These are phyloP conservation scores for Eledone cirrhosa DNA, from an alignment of 2,888 invertebrate genomes.

Conservation along the genomic window DNA sequence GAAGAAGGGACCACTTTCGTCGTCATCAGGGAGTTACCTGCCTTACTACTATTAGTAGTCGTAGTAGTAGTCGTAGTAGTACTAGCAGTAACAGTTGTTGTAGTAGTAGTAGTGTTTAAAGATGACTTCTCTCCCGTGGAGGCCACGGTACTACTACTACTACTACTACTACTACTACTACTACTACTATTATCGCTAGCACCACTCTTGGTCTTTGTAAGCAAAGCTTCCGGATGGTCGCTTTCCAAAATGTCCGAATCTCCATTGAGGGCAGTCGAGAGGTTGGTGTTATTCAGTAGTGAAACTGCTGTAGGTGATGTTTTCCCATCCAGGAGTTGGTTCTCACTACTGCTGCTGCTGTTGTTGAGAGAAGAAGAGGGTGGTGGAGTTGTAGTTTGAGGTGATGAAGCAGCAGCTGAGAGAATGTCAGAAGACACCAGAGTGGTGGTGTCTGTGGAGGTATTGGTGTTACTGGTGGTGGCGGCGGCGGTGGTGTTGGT, in stretches of 20 bases:
- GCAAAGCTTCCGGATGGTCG: conserved; percentile 36
- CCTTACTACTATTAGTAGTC: conserved; percentile 57
- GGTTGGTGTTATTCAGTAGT: conserved; percentile 56
- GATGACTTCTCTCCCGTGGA: background rate
- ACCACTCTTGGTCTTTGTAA: conserved; percentile 37
- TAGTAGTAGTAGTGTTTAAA: no score
- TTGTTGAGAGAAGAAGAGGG: no score
- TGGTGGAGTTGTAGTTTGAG: no score
- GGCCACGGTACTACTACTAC: background rate
- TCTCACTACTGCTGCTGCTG: background rate
- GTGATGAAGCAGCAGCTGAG: no score
- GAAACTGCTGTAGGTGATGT: conserved; percentile 63
- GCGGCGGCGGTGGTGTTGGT: no score
- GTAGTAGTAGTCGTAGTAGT: no score
- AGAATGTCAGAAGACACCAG: no score
- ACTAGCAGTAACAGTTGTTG: no score
- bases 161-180: no score
- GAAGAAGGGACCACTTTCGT: conserved; percentile 47
- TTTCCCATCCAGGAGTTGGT: conserved; percentile 49
- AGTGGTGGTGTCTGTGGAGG: no score
- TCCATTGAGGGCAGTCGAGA: conserved; percentile 28
- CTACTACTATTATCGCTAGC: no score
- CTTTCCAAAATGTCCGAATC: conserved; percentile 32
- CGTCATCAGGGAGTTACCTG: conserved; percentile 51
- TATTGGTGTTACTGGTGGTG: no score